Percentiles rank a stretch among this genome's conserved stretches.
These are phyloP conservation scores for Maylandia zebra DNA, from an alignment of 2,113 vertebrate species.

Conservation along the genomic window DNA sequence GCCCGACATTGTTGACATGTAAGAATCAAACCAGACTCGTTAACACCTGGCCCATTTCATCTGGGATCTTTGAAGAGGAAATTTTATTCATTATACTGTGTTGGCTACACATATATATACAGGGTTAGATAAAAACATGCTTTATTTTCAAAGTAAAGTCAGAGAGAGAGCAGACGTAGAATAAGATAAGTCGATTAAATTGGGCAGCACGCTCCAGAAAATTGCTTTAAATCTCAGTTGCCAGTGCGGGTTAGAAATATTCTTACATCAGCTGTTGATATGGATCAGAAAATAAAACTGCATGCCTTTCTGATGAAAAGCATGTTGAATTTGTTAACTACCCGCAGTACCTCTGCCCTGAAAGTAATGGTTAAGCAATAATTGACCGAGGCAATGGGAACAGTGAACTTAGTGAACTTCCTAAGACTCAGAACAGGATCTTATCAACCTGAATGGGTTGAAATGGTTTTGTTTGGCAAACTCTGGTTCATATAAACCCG, in stretches of 20 bases:
- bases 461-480: slow-evolving; percentile 1
- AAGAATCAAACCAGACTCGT: slow-evolving; percentile 46
- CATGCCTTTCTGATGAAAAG: not conserved
- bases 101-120: not conserved
- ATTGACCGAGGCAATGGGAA: not conserved
- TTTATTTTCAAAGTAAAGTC: not conserved
- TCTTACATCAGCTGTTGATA: not conserved
- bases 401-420: not conserved
- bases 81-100: not conserved
- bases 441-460: not conserved
- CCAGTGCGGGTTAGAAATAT: not conserved
- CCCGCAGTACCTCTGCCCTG: not conserved
- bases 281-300: not conserved
- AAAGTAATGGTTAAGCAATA: not conserved
- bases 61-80: not conserved
- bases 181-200: not conserved
- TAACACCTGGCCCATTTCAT: slow-evolving; percentile 38
- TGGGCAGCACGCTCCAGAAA: not conserved
- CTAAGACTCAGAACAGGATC: not conserved
- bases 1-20: slow-evolving; percentile 31
- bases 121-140: not conserved
- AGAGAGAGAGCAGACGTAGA: not conserved
- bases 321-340: not conserved
- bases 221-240: not conserved
- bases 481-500: slow-evolving; percentile 1